Evolutionary conservation across 2,888 invertebrate species (phyloP).

Genomic region (Beris chalybata): DNA sequence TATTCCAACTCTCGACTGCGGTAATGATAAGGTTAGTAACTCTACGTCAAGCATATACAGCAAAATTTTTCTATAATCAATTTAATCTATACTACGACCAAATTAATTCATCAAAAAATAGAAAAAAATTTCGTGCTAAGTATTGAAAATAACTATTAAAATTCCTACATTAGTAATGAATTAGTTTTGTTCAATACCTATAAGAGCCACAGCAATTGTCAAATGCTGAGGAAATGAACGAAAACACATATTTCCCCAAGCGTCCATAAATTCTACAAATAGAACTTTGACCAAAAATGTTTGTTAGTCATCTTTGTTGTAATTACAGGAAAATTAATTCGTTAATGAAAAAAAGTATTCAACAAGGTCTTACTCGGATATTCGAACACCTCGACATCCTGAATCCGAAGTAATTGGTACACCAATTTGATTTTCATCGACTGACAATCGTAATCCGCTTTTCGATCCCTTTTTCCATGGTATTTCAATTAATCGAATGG

Average conservation of each 20-base stretch:
- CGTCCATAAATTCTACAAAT: constrained; percentile 69
- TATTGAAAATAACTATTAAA: no score
- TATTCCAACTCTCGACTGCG: no score
- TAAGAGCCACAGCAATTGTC: constrained; percentile 70
- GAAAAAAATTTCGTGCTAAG: no score
- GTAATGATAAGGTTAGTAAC: no score
- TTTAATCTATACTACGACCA: no score
- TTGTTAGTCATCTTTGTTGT: constrained; percentile 15
- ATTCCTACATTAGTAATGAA: no score
- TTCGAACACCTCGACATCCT: constrained; percentile 66
- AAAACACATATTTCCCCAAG: constrained; percentile 69
- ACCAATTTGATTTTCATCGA: constrained; percentile 46
- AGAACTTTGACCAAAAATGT: constrained; percentile 53
- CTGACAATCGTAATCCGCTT: constrained; percentile 64
- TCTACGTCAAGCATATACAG: no score
- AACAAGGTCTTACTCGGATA: constrained; percentile 65
- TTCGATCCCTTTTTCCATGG: constrained; percentile 63
- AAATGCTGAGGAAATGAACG: constrained; percentile 70
- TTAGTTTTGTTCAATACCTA: constrained; percentile 60
- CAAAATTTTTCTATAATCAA: no score
- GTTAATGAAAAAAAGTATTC: constrained; percentile 2
- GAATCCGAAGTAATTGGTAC: constrained; percentile 49
- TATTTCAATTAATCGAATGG: constrained; percentile 81
- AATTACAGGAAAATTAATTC: neutral
- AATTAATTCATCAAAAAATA: no score